phyloP scores from a whole-genome alignment of 2,113 vertebrate species.

The Otus sunia region DNA sequence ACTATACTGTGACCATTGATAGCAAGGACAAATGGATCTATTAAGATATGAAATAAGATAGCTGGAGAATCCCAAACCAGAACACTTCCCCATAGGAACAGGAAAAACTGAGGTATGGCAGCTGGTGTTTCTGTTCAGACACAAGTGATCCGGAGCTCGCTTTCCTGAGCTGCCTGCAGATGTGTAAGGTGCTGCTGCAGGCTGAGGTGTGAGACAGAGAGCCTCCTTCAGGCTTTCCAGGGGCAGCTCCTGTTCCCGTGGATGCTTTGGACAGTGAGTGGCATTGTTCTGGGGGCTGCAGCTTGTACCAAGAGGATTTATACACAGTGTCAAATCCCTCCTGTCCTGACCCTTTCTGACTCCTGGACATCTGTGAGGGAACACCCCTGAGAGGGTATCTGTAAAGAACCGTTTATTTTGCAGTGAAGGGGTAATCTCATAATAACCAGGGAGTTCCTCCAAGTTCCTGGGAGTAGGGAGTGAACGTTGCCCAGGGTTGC shows the following conservation, averaged over 20 bases:
- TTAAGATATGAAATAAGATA: not conserved
- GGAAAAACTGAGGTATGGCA: not conserved
- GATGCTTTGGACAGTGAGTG: slow-evolving; percentile 33
- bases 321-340: not conserved
- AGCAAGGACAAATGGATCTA: not conserved
- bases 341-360: slow-evolving; percentile 45
- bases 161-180: not conserved
- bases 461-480: slow-evolving; percentile 3
- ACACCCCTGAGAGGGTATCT: not conserved
- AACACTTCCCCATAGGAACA: not conserved
- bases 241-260: not conserved
- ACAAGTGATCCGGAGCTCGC: not conserved
- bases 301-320: not conserved
- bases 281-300: slow-evolving; percentile 23
- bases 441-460: slow-evolving; percentile 25
- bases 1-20: not conserved
- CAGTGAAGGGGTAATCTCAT: slow-evolving; percentile 26
- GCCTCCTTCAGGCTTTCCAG: not conserved
- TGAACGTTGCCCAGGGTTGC: not conserved
- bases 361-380: slow-evolving; percentile 35
- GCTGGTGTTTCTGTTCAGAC: not conserved
- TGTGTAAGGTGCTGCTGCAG: not conserved
- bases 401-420: slow-evolving; percentile 25
- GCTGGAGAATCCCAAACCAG: not conserved
- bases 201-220: not conserved